Base-by-base conservation (phyloP, 2,888 invertebrate genomes). In the Ferdinandea cuprea region DNA sequence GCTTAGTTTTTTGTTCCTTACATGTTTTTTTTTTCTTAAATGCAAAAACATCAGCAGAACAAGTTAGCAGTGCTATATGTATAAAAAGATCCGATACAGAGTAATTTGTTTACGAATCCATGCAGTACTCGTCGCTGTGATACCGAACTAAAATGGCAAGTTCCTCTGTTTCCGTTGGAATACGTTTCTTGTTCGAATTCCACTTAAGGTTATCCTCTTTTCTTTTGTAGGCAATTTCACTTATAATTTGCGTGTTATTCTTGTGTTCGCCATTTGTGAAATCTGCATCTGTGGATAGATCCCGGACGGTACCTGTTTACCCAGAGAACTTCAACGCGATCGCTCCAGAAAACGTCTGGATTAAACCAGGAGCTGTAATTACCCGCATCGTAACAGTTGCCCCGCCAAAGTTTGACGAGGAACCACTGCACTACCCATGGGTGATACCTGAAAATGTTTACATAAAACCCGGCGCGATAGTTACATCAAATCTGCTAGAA, bases 391-490 rank as follows among this genome's bases (percentile, higher is more conserved):
- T 19, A 32, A 32, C n/a, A 0, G n/a, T 13, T 7, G 17, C 25
- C 0, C 19, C 46, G 2, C 2, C 35, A 1, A 72, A 35, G 0
- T 71, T 74, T 3, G 19, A 69, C 42, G 77, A 72, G 17, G 81
- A 77, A 0, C 6, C 6, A 6, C 77, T 66, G 0, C 65, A 35
- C 21, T 72, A 72, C 35, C 72, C 77, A 0, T 83, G 59, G 3
- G 17, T 78, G 5, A 42, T 89, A 44, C 89, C 89, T 0, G 86
- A 87, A 40, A 89, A 87, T 46, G 86, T 87, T 25, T 89, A 89
- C 35, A 85, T 88, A 2, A 90, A 90, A 32, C 89, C 90, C 4
- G 89, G 90, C 3, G 85, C 87, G 28, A 15, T 87, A 77, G 86
- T 90, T 58, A 87, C 85, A 25, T 85, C 6, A 2, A 40, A 40